Evolutionary conservation across 2,797 vertebrate species (phyloP).

Genomic region (Masticophis lateralis): DNA sequence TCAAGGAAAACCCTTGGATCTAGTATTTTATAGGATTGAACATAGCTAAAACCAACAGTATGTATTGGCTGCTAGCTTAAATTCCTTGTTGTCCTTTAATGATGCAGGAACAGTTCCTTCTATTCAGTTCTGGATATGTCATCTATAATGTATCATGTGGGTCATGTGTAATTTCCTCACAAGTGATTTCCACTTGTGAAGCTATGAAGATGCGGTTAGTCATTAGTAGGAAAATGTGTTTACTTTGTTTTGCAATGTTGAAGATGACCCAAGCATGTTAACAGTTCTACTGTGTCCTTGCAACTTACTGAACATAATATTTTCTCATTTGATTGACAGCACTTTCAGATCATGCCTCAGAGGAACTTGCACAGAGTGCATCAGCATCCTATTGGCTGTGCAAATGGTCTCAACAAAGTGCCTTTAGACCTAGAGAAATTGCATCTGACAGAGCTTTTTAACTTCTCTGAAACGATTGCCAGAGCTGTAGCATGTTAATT

Average conservation of each 20-base stretch:
- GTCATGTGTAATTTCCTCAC: neutral
- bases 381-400: neutral
- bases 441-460: neutral
- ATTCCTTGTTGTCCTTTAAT: neutral
- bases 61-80: neutral
- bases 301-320: neutral
- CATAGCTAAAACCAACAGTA: neutral
- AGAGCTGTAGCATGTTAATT: neutral
- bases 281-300: neutral
- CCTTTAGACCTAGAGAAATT: neutral
- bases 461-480: neutral
- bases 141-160: neutral
- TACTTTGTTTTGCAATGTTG: neutral
- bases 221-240: neutral
- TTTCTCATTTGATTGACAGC: neutral
- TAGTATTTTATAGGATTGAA: neutral
- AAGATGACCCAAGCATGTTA: neutral
- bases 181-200: neutral
- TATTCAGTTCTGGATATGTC: neutral
- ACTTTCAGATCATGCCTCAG: neutral
- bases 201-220: neutral
- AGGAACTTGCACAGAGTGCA: neutral
- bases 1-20: neutral
- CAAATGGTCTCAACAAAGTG: neutral
- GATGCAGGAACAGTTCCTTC: neutral